Evolutionary conservation across 2,888 invertebrate species (phyloP).

Genomic region (Aleiodes leptofemur): DNA sequence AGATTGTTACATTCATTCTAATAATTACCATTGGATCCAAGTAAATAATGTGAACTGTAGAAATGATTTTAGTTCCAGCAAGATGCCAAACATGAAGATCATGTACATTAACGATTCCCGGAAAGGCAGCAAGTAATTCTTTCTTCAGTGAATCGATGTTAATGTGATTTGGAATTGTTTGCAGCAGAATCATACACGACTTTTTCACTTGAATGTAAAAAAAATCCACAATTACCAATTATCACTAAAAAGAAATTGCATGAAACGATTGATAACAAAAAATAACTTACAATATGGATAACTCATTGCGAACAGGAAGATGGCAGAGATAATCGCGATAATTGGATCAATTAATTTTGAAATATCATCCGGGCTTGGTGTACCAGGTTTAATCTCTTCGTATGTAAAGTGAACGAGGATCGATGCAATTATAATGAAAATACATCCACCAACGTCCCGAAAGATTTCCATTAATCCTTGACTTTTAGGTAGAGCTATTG

Average conservation of each 20-base stretch:
- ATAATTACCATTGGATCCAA: slow-evolving; percentile 78
- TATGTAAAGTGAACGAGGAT: slow-evolving; percentile 79
- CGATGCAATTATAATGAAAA: slow-evolving; percentile 85
- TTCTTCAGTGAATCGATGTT: slow-evolving; percentile 84
- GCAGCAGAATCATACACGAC: slow-evolving; percentile 90
- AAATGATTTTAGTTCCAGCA: slow-evolving; percentile 86
- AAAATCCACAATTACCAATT: slow-evolving; percentile 32
- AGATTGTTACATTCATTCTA: not conserved
- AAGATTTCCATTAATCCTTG: slow-evolving; percentile 80
- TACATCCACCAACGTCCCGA: slow-evolving; percentile 82
- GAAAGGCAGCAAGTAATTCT: slow-evolving; percentile 81
- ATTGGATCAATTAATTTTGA: slow-evolving; percentile 84
- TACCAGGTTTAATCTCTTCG: slow-evolving; percentile 76
- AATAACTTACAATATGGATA: slow-evolving; percentile 86
- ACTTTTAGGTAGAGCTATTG: slow-evolving; percentile 74
- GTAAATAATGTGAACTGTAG: slow-evolving; percentile 90
- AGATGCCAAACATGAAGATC: slow-evolving; percentile 94
- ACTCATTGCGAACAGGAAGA: slow-evolving; percentile 83
- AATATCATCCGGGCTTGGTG: slow-evolving; percentile 20
- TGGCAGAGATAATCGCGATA: slow-evolving; percentile 85
- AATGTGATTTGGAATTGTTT: slow-evolving; percentile 94
- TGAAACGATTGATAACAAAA: not conserved
- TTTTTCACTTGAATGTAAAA: slow-evolving; percentile 84
- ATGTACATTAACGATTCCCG: slow-evolving; percentile 86
- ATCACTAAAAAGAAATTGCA: slow-evolving; percentile 12